phyloP scores from a whole-genome alignment of 1,140 invertebrate genomes.

The Zaprionus tsacasi region DNA sequence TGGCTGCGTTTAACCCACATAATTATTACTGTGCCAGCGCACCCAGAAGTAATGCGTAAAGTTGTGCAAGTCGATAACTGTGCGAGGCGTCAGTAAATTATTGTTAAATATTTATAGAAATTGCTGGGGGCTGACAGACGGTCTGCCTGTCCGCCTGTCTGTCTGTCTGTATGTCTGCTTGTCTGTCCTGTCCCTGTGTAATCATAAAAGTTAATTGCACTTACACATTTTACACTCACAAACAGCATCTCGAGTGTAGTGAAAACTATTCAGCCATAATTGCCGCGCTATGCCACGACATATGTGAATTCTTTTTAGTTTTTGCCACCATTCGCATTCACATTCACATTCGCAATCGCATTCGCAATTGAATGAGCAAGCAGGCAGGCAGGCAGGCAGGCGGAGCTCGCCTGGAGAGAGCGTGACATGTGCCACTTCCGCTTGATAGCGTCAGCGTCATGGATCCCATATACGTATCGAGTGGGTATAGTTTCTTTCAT shows the following conservation, averaged over 20 bases:
- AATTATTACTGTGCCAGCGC: conserved; percentile 65
- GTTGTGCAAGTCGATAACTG: conserved; percentile 70
- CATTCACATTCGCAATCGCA: conserved; percentile 39
- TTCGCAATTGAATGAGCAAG: conserved; percentile 69
- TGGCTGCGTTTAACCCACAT: conserved; percentile 72
- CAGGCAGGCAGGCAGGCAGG: conserved; percentile 8
- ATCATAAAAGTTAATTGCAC: conserved; percentile 72
- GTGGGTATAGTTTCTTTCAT: conserved; percentile 36
- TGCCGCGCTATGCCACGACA: conserved; percentile 57
- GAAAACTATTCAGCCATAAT: conserved; percentile 67
- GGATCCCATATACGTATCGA: conserved; percentile 67
- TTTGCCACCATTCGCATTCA: conserved; percentile 34
- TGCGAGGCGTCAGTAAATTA: conserved; percentile 46
- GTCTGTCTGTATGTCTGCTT: conserved; percentile 26
- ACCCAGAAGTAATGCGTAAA: conserved; percentile 62
- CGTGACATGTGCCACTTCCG: conserved; percentile 81
- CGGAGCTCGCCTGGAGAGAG: conserved; percentile 42
- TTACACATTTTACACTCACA: conserved; percentile 22
- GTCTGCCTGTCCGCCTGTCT: conserved; percentile 17
- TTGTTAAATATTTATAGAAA: conserved; percentile 72
- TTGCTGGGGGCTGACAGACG: conserved; percentile 20
- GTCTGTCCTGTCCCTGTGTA: conserved; percentile 45
- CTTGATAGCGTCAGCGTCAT: conserved; percentile 76
- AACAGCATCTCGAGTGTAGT: conserved; percentile 13
- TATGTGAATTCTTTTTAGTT: conserved; percentile 60